These are phyloP conservation scores for Cantharis flavilabris DNA, from an alignment of 2,888 invertebrate genomes.

Conservation along the genomic window DNA sequence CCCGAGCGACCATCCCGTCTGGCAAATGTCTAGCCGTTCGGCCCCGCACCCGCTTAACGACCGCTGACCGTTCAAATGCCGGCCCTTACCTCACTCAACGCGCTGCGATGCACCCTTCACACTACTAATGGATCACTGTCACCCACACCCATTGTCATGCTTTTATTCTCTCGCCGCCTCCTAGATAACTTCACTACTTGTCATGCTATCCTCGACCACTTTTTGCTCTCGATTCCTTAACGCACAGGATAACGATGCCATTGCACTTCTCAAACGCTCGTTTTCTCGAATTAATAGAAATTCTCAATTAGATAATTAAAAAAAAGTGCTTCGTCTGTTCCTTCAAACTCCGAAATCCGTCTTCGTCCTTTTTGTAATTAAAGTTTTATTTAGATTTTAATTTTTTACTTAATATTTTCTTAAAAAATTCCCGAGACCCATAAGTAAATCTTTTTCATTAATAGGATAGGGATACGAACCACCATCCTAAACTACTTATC, in stretches of 20 bases:
- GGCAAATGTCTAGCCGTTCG: constrained; percentile 49
- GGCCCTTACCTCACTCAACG: constrained; percentile 39
- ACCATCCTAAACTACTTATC: constrained; percentile 17
- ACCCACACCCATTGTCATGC: constrained; percentile 34
- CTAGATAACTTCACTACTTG: constrained; percentile 29
- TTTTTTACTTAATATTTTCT: neutral
- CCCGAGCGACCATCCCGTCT: constrained; percentile 49
- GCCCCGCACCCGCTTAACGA: constrained; percentile 40
- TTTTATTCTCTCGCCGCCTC: constrained; percentile 34
- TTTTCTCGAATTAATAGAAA: neutral
- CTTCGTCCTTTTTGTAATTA: neutral
- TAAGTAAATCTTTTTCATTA: neutral
- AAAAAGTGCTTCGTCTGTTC: neutral
- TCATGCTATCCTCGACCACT: constrained; percentile 12
- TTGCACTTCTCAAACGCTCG: neutral
- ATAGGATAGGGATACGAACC: neutral
- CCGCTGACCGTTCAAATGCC: constrained; percentile 42
- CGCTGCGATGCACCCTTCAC: constrained; percentile 36
- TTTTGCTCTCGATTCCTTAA: constrained; percentile 8
- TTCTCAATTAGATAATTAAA: neutral
- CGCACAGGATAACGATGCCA: neutral
- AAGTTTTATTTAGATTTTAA: neutral
- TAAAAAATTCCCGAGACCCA: neutral
- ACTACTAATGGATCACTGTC: constrained; percentile 43
- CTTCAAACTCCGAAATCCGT: neutral